phyloP scores from a whole-genome alignment of 2,797 vertebrate species.

The Microctenopoma stevenorrisi region DNA sequence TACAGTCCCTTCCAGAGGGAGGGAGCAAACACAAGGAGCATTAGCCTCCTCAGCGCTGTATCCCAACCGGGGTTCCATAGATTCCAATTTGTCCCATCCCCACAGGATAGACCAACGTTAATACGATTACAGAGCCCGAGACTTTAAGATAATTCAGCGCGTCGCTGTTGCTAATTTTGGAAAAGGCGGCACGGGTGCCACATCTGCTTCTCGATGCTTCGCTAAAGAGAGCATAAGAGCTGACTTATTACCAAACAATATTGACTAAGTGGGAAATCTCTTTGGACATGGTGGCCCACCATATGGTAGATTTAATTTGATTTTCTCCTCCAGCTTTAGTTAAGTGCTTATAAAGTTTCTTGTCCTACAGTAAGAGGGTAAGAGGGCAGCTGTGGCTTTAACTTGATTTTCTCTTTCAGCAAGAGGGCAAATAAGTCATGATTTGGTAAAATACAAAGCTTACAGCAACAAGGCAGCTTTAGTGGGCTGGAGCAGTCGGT shows the following conservation, averaged over 20 bases:
- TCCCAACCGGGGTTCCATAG: slow-evolving; percentile 45
- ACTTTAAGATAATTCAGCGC: slow-evolving; percentile 82
- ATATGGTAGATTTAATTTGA: slow-evolving; percentile 83
- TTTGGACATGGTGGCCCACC: slow-evolving; percentile 77
- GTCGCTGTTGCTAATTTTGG: slow-evolving; percentile 75
- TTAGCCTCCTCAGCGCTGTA: slow-evolving; percentile 34
- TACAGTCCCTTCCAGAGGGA: slow-evolving; percentile 29
- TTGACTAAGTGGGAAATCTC: slow-evolving; percentile 79
- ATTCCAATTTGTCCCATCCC: slow-evolving; percentile 70
- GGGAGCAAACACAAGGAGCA: slow-evolving; percentile 36
- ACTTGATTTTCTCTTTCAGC: slow-evolving; percentile 63
- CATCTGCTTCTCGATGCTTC: slow-evolving; percentile 78
- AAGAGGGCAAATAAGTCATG: slow-evolving; percentile 60
- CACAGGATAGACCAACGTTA: slow-evolving; percentile 73
- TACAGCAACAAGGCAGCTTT: slow-evolving; percentile 59
- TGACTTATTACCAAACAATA: slow-evolving; percentile 82
- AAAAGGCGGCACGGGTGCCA: slow-evolving; percentile 70
- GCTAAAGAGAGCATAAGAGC: slow-evolving; percentile 70
- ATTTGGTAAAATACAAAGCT: slow-evolving; percentile 55
- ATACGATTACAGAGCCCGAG: slow-evolving; percentile 80
- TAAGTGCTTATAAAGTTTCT: slow-evolving; percentile 75
- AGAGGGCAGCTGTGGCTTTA: slow-evolving; percentile 69
- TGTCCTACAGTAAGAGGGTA: slow-evolving; percentile 64
- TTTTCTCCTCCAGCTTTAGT: slow-evolving; percentile 76
- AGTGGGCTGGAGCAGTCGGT: slow-evolving; percentile 55